Conservation (phyloP, 2,888 invertebrate genomes). For the Tipula vernalis region DNA sequence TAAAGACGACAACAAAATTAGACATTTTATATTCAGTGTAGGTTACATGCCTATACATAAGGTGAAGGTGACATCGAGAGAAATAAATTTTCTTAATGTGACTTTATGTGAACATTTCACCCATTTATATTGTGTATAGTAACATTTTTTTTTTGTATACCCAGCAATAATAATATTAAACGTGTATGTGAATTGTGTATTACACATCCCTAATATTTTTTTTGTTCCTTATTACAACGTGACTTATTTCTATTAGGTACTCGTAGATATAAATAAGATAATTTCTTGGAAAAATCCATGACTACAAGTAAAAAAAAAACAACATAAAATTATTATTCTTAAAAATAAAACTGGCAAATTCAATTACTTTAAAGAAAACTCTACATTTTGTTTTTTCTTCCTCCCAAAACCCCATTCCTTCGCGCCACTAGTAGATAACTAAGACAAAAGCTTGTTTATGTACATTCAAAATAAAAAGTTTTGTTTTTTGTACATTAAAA, state of each 20-base stretch:
- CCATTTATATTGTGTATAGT: neutral
- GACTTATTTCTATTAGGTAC: neutral
- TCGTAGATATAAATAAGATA: neutral
- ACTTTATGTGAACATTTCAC: neutral
- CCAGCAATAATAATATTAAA: neutral
- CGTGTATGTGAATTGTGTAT: neutral
- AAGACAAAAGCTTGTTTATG: neutral
- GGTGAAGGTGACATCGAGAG: neutral
- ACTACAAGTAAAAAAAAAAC: too few species aligned
- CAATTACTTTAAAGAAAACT: neutral
- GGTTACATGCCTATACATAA: neutral
- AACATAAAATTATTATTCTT: neutral
- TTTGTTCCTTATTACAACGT: neutral
- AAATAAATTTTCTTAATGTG: neutral
- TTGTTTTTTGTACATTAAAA: neutral
- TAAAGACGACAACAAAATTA: neutral
- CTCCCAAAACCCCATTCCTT: neutral
- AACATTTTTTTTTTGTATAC: neutral
- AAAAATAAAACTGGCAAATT: neutral
- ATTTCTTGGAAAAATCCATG: neutral
- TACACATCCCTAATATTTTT: neutral
- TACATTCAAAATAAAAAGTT: neutral
- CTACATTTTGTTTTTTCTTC: neutral
- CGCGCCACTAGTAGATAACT: neutral
- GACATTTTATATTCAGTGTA: neutral